Evolutionary conservation across 2,113 vertebrate species (phyloP).

Genomic region (Anhinga anhinga): DNA sequence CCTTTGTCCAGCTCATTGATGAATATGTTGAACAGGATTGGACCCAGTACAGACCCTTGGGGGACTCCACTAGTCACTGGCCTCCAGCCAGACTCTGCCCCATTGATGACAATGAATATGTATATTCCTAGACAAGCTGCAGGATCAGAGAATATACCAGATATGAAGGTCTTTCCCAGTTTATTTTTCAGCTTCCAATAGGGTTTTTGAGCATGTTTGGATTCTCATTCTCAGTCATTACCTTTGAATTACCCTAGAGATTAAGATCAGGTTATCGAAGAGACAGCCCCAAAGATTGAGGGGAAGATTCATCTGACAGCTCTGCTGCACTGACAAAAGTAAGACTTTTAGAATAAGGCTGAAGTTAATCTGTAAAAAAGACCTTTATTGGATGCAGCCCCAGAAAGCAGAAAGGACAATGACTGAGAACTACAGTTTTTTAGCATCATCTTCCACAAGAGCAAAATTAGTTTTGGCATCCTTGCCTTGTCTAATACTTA

Average conservation of each 20-base stretch:
- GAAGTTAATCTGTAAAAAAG: background rate
- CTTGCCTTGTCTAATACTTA: background rate
- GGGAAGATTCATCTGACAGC: background rate
- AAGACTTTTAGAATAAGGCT: background rate
- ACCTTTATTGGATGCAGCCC: background rate
- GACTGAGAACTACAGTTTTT: background rate
- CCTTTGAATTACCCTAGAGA: background rate
- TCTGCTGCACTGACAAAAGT: background rate
- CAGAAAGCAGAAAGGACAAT: background rate
- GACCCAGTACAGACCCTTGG: no score
- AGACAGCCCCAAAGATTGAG: background rate
- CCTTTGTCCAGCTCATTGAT: no score
- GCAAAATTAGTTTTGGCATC: background rate
- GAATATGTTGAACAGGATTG: no score
- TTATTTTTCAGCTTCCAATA: background rate
- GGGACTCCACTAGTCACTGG: no score
- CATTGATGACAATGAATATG: no score
- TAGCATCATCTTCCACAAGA: background rate
- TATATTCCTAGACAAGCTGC: background rate
- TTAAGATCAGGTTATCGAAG: background rate
- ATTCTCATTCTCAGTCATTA: background rate
- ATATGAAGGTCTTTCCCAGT: background rate
- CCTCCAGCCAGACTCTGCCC: no score
- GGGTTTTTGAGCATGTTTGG: background rate
- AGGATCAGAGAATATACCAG: background rate